These are phyloP conservation scores for Pegea sp. DNA, from an alignment of 23 tunicate species.

Conservation along the genomic window DNA sequence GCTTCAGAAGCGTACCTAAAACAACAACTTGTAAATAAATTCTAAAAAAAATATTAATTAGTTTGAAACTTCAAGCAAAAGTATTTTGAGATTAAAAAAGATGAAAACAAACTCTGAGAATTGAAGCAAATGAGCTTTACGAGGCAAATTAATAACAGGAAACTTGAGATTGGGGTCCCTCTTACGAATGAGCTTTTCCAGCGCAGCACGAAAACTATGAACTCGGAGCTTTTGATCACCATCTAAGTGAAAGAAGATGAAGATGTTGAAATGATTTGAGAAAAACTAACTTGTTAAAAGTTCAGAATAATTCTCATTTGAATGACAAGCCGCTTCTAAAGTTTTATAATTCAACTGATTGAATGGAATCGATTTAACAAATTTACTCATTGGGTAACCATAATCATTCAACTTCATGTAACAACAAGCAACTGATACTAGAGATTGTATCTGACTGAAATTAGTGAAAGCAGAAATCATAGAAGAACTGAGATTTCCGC, in stretches of 20 bases:
- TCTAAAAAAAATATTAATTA: background rate
- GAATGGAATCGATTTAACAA: background rate
- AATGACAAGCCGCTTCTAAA: conserved; percentile 9
- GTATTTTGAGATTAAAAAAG: conserved; percentile 2
- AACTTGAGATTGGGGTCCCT: too few species aligned
- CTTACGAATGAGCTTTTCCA: conserved; percentile 7
- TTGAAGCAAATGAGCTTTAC: conserved; percentile 1
- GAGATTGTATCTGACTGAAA: conserved; percentile 2
- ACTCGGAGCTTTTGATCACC: background rate
- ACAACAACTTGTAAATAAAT: background rate
- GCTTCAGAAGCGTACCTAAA: background rate
- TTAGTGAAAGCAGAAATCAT: conserved; percentile 9
- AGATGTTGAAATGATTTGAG: too few species aligned
- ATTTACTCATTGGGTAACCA: conserved; percentile 1
- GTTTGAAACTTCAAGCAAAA: background rate
- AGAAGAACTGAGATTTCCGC: conserved; percentile 19
- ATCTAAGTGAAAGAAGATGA: too few species aligned
- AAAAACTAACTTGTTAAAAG: too few species aligned
- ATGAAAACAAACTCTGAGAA: background rate
- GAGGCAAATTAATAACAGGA: background rate
- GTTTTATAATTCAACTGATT: conserved; percentile 3
- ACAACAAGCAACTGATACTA: conserved; percentile 20
- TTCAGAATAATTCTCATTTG: too few species aligned
- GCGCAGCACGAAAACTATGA: conserved; percentile 8
- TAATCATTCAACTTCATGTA: conserved; percentile 8